Percentiles rank a stretch among this genome's conserved stretches.
Conservation (phyloP, 2,113 vertebrate species). For the Pheucticus melanocephalus region DNA sequence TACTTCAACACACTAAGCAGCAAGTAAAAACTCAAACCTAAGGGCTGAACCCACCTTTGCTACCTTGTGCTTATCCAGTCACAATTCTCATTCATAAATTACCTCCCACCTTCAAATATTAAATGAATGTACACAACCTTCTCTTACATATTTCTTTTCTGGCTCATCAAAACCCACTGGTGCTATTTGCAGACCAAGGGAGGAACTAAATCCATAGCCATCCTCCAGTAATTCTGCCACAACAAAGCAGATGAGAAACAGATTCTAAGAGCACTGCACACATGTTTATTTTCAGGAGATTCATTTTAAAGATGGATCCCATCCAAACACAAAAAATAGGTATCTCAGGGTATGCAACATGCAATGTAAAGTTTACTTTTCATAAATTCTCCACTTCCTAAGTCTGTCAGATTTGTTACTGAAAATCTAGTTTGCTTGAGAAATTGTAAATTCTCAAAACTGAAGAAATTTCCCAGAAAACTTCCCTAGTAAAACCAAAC, state of each 20-base stretch:
- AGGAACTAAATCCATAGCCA: neutral
- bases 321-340: neutral
- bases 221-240: neutral
- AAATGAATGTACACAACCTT: neutral
- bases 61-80: neutral
- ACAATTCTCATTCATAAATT: neutral
- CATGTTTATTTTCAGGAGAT: neutral
- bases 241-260: neutral
- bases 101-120: neutral
- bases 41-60: neutral
- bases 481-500: neutral
- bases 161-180: neutral
- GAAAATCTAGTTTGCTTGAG: neutral
- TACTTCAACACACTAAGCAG: neutral
- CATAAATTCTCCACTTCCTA: neutral
- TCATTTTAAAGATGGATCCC: neutral
- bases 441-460: accelerated
- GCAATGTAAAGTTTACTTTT: neutral
- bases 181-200: neutral
- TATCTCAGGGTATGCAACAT: neutral
- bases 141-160: neutral
- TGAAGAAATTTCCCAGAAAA: neutral
- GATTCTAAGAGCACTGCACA: accelerated
- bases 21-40: neutral
- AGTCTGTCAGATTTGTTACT: neutral